Evolutionary conservation across 2,797 vertebrate species (phyloP).

Genomic region (Tiaroga cobitis): DNA sequence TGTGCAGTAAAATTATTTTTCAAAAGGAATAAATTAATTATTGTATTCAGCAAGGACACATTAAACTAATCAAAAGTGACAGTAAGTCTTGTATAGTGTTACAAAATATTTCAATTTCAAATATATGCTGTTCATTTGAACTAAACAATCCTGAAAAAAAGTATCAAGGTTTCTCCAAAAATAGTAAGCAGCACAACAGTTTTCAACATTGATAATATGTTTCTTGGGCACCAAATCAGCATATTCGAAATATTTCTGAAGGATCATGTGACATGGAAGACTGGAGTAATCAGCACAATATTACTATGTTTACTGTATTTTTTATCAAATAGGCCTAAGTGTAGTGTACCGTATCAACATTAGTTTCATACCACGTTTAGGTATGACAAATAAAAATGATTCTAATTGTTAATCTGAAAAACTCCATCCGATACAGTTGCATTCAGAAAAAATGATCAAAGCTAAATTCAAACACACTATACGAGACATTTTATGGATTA

Average conservation of each 20-base stretch:
- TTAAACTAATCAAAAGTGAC: neutral
- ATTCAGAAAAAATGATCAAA: conserved; percentile 20
- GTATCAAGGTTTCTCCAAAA: too few species aligned
- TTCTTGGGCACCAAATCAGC: neutral
- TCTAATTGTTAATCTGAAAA: conserved; percentile 31
- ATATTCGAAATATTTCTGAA: neutral
- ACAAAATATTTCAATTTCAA: neutral
- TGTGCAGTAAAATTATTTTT: neutral
- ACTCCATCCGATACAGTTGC: neutral
- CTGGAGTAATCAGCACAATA: neutral
- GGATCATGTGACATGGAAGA: neutral
- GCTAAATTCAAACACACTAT: conserved; percentile 26
- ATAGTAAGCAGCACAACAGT: too few species aligned
- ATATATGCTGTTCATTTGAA: neutral
- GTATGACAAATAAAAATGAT: conserved; percentile 39
- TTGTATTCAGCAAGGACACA: neutral
- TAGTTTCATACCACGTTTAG: neutral
- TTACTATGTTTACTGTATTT: neutral
- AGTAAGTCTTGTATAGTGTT: too few species aligned
- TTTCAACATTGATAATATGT: too few species aligned
- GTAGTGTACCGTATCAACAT: neutral
- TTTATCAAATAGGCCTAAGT: neutral
- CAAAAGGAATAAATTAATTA: neutral
- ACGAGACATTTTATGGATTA: conserved; percentile 40
- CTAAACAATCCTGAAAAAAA: neutral